Evolutionary conservation across 2,888 invertebrate genomes (phyloP).

Genomic region (Dryocosmus kuriphilus): DNA sequence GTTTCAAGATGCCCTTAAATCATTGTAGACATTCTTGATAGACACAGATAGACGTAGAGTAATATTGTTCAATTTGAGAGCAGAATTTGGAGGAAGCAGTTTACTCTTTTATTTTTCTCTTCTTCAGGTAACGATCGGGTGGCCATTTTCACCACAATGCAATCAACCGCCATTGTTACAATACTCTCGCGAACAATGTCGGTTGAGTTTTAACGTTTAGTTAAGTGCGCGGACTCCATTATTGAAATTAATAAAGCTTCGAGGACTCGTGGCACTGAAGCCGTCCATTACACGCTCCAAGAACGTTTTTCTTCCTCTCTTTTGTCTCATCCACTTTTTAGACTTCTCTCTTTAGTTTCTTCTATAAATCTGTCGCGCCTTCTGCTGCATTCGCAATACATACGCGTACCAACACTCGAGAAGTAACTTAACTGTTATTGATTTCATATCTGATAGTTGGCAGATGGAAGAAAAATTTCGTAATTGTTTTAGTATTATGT

Average conservation of each 20-base stretch:
- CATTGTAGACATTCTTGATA: background rate
- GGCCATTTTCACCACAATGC: constrained; percentile 55
- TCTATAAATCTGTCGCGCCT: constrained; percentile 6
- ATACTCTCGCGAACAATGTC: constrained; percentile 47
- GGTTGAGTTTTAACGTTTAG: constrained; percentile 64
- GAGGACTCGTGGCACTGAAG: constrained; percentile 44
- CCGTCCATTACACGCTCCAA: constrained; percentile 39
- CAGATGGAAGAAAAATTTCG: background rate
- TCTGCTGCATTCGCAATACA: background rate
- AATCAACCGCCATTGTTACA: constrained; percentile 62
- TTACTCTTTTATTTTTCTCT: constrained; percentile 39
- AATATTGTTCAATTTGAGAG: background rate
- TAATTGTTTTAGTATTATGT: background rate
- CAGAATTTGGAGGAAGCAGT: constrained; percentile 35
- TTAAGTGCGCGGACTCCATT: constrained; percentile 61
- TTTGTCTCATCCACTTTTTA: constrained; percentile 48
- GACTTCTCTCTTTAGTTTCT: constrained; percentile 51
- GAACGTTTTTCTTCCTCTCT: constrained; percentile 40
- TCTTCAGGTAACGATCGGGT: constrained; percentile 19
- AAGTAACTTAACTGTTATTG: constrained; percentile 12
- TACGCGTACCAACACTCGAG: background rate
- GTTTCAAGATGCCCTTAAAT: background rate
- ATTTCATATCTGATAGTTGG: background rate
- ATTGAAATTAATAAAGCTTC: constrained; percentile 66
- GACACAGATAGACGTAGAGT: background rate